These are phyloP conservation scores for Mythimna lalbum DNA, from an alignment of 2,888 invertebrate species.

Conservation along the genomic window DNA sequence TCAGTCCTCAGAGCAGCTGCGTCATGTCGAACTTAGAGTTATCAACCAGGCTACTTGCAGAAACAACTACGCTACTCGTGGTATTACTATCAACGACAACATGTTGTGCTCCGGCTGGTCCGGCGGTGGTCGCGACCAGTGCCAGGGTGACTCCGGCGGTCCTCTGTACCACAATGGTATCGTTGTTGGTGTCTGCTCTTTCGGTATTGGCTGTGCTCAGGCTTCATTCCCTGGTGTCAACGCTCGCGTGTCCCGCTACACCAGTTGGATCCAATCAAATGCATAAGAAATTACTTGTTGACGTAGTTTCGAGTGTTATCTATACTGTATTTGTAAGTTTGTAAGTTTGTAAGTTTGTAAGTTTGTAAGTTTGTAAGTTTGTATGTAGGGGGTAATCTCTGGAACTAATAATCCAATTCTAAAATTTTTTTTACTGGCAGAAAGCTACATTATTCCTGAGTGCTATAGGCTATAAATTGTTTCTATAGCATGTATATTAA, in stretches of 20 bases:
- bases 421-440: no score
- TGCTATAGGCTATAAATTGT: no score
- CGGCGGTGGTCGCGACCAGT: slow-evolving; percentile 81
- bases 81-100: slow-evolving; percentile 60
- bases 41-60: slow-evolving; percentile 69
- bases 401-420: no score
- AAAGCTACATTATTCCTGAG: no score
- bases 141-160: slow-evolving; percentile 80
- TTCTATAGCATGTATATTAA: no score
- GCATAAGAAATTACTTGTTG: slow-evolving; percentile 58
- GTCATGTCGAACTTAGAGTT: slow-evolving; percentile 72
- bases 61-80: slow-evolving; percentile 57
- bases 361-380: no score
- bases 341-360: no score
- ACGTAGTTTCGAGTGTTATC: background rate
- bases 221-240: slow-evolving; percentile 72
- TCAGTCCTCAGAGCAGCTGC: slow-evolving; percentile 66
- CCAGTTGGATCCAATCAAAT: slow-evolving; percentile 74
- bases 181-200: slow-evolving; percentile 75
- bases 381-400: no score
- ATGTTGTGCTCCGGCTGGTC: slow-evolving; percentile 65
- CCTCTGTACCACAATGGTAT: slow-evolving; percentile 77
- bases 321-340: no score
- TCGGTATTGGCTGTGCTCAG: slow-evolving; percentile 67
- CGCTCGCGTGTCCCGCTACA: slow-evolving; percentile 72